A percentile compares a stretch with the other conserved stretches of the same genome.
phyloP scores from a whole-genome alignment of 2,113 vertebrate genomes.

The Gambusia affinis region DNA sequence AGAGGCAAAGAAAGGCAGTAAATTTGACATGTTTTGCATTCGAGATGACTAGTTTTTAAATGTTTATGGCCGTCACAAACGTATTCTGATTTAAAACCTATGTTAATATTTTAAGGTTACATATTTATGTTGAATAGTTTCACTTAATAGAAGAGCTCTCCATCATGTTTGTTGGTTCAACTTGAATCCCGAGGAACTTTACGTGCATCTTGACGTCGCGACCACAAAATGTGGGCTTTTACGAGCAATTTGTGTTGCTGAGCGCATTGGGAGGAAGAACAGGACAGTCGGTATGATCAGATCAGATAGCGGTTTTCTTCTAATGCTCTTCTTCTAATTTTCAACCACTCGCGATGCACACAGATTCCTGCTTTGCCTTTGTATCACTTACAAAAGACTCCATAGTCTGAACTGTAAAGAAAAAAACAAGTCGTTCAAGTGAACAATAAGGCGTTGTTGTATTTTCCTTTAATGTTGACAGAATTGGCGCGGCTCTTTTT shows the following conservation, averaged over 20 bases:
- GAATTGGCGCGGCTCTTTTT: too few relatives aligned
- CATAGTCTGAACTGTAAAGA: not conserved
- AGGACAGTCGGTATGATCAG: constrained; percentile 16
- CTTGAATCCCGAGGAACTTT: not conserved
- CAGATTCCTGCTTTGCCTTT: constrained; percentile 29
- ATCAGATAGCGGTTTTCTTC: constrained; percentile 9
- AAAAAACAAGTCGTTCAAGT: constrained; percentile 6
- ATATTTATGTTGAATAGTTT: too few relatives aligned
- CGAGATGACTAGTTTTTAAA: not conserved
- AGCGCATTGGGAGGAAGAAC: constrained; percentile 34
- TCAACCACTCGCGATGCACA: constrained; percentile 16
- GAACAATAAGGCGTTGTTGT: not conserved
- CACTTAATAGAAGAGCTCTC: too few relatives aligned
- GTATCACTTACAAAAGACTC: constrained; percentile 22
- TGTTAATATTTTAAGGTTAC: too few relatives aligned
- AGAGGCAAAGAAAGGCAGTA: too few relatives aligned
- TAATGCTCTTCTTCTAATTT: constrained; percentile 43
- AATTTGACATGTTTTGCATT: not conserved
- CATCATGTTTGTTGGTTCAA: not conserved
- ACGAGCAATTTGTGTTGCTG: constrained; percentile 6
- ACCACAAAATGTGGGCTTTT: constrained; percentile 8
- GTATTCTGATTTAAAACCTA: too few relatives aligned
- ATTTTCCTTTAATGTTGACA: not conserved
- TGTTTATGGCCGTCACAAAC: not conserved
- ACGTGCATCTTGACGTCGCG: not conserved